Conservation (phyloP, 2,888 invertebrate species). For the Ormyrus thymus region DNA sequence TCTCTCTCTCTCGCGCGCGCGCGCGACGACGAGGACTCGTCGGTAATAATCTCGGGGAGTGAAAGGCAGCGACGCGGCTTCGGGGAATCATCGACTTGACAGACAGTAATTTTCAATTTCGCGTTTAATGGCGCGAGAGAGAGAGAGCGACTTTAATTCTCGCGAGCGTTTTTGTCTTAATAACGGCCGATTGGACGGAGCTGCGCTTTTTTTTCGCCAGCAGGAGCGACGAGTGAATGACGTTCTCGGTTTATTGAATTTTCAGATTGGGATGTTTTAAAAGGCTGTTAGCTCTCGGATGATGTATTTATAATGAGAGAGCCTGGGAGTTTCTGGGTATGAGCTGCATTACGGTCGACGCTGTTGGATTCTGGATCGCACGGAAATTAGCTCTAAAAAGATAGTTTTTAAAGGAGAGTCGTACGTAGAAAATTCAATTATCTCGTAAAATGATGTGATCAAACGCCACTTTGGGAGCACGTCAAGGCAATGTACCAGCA, state of each 20-base stretch:
- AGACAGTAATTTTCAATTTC: slow-evolving; percentile 46
- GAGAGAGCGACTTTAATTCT: slow-evolving; percentile 4
- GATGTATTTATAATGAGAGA: no score
- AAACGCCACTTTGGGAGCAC: no score
- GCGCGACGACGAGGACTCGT: not conserved
- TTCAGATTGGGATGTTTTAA: not conserved
- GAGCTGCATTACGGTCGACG: no score
- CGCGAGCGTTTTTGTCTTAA: not conserved
- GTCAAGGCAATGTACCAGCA: no score
- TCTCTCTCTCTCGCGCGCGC: not conserved
- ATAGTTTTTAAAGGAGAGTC: no score
- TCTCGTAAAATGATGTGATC: no score
- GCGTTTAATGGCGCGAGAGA: slow-evolving; percentile 22
- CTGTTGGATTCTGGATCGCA: no score
- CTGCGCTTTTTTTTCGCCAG: slow-evolving; percentile 1
- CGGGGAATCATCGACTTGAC: slow-evolving; percentile 16
- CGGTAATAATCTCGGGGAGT: slow-evolving; percentile 10
- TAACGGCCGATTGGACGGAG: not conserved
- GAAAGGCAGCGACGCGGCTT: not conserved
- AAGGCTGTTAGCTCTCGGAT: not conserved
- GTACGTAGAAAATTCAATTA: no score
- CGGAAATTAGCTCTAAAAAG: no score
- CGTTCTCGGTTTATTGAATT: slow-evolving; percentile 10
- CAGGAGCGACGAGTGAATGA: not conserved
- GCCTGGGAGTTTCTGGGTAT: not conserved